Evolutionary conservation across 2,888 invertebrate genomes (phyloP), one percentile per base, ranked within the genome.

Genomic region (Leptopilina myrica): DNA sequence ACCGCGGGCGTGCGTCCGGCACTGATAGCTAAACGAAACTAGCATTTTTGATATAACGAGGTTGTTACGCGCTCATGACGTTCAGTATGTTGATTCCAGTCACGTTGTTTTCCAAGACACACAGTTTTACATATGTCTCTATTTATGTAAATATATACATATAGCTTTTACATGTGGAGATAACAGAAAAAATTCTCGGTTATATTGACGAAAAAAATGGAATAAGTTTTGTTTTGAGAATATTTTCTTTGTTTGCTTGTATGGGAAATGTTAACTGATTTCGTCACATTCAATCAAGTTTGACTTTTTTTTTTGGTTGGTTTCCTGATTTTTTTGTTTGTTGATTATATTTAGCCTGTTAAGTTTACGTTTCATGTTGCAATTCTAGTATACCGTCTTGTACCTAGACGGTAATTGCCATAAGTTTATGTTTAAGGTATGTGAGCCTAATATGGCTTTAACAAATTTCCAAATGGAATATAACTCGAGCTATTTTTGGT

Each of bases 1-100:
- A 79, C 79, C 76, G 76, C 69, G 56, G 56, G 69, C 69, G 67
- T 75, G 64, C 76, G 76, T 76, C 76, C 76, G 62, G 59, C 59
- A 69, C 69, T 67, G 67, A 46, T 67, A 67, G 46, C 49, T 40
- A 43, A 69, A 69, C 69, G 69, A 69, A 69, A 69, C 69, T 69
- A 26, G 69, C 49, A 53, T 69, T 69, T 69, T 69, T 69, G 49
- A 69, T 69, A 69, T 69, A 69, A 69, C 69, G 69, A 69, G 69
- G 69, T 69, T 53, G 69, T 69, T 69, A 69, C 49, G 69, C 69
- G 53, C 53, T 53, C 49, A 20, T 69, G 69, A 69, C 53, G 53
- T 69, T 14, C 11, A 66, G 43, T 66, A 46, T 67, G 67, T 49
- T 67, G 53, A 69, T 69, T 53, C 53, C 14, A 69, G 69, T 69